phyloP scores from a whole-genome alignment of 2,888 invertebrate genomes.

The Allophyes oxyacanthae region DNA sequence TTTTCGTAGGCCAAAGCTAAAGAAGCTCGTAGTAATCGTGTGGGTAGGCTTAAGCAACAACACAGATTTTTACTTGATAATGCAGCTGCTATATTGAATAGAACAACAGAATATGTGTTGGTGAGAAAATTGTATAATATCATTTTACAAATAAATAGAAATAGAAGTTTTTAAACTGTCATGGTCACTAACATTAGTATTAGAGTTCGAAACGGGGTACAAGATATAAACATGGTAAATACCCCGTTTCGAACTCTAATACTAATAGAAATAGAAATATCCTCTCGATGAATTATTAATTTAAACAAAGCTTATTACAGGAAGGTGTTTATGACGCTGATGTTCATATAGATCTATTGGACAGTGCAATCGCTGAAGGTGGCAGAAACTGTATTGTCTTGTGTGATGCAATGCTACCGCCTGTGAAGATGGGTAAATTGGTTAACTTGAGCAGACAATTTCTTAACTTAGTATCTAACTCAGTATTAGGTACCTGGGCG shows the following conservation, averaged over 20 bases:
- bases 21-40: conserved; percentile 88
- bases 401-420: conserved; percentile 91
- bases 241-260: too few relatives aligned
- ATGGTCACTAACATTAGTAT: too few relatives aligned
- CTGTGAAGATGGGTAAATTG: conserved; percentile 90
- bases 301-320: conserved; percentile 70
- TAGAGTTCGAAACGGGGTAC: too few relatives aligned
- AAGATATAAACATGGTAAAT: too few relatives aligned
- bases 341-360: conserved; percentile 89
- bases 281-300: too few relatives aligned
- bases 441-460: too few relatives aligned
- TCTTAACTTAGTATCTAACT: too few relatives aligned
- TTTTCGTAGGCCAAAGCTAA: conserved; percentile 90
- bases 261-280: too few relatives aligned
- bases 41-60: conserved; percentile 78
- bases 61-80: conserved; percentile 92
- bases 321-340: conserved; percentile 93
- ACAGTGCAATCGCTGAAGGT: conserved; percentile 90
- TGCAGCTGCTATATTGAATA: conserved; percentile 89
- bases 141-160: too few relatives aligned
- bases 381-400: conserved; percentile 91
- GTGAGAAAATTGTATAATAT: conserved; percentile 65
- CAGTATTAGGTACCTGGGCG: too few relatives aligned
- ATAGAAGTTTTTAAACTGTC: conserved; percentile 27
- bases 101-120: conserved; percentile 88